Conservation (phyloP, 2,888 invertebrate genomes). For the Diaperis boleti region DNA sequence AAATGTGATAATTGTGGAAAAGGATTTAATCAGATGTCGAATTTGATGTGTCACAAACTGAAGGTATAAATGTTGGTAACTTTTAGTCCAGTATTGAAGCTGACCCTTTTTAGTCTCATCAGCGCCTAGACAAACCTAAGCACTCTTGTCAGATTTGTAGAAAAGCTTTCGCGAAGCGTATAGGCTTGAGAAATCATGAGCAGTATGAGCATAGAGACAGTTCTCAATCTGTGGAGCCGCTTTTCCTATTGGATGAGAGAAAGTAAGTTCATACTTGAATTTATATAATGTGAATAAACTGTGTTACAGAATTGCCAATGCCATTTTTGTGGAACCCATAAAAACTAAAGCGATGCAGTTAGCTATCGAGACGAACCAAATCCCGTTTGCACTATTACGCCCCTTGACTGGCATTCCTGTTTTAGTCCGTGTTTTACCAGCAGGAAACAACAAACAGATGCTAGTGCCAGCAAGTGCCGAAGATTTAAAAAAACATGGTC, state of each 20-base stretch:
- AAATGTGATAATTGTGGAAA: conserved; percentile 80
- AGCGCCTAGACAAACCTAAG: conserved; percentile 68
- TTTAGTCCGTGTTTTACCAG: conserved; percentile 76
- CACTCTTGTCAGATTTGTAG: conserved; percentile 70
- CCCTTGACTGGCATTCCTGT: conserved; percentile 77
- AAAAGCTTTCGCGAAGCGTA: conserved; percentile 69
- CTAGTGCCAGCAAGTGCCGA: conserved; percentile 80
- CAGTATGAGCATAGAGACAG: conserved; percentile 70
- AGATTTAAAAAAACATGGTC: conserved; percentile 75
- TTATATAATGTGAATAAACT: background rate
- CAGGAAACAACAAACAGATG: conserved; percentile 71
- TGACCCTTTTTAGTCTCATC: conserved; percentile 20
- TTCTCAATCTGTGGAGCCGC: conserved; percentile 22
- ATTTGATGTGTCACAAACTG: conserved; percentile 82
- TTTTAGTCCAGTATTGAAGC: background rate
- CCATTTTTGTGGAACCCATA: conserved; percentile 78
- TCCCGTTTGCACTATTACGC: conserved; percentile 78
- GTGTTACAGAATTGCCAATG: conserved; percentile 60
- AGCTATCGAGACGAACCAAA: conserved; percentile 74
- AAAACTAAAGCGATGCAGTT: conserved; percentile 79
- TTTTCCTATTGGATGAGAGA: conserved; percentile 41
- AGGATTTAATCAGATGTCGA: conserved; percentile 86
- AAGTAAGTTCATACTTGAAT: conserved; percentile 37
- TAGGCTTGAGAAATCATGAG: conserved; percentile 70
- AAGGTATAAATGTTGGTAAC: conserved; percentile 66